phyloP scores from a whole-genome alignment of 1,140 invertebrate genomes.

The Apis cerana region DNA sequence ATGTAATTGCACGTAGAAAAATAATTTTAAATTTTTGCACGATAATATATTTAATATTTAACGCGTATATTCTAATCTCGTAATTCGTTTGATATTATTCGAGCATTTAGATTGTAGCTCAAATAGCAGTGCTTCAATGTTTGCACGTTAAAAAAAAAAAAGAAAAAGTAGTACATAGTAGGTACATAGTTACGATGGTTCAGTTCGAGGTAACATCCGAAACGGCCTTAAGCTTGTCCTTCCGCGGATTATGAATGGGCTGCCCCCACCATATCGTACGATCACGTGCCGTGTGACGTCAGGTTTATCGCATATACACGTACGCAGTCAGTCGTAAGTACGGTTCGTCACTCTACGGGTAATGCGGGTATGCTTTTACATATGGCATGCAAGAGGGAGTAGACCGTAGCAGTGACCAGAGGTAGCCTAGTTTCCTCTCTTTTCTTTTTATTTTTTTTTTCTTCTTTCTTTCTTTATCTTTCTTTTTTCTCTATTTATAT shows the following conservation, averaged over 20 bases:
- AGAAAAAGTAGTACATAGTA: background rate
- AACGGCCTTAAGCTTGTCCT: constrained; percentile 78
- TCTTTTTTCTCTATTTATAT: background rate
- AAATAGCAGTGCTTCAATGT: background rate
- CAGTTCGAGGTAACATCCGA: constrained; percentile 64
- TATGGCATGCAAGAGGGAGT: constrained; percentile 36
- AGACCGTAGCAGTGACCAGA: background rate
- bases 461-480: background rate
- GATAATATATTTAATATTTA: too few relatives aligned
- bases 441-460: background rate
- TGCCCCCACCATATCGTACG: constrained; percentile 56
- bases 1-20: too few relatives aligned
- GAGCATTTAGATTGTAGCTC: background rate
- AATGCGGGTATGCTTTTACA: constrained; percentile 43
- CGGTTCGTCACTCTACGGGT: constrained; percentile 21
- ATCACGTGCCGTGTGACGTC: constrained; percentile 74
- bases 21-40: too few relatives aligned
- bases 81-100: background rate
- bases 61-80: too few relatives aligned
- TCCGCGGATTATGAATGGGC: constrained; percentile 78
- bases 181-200: constrained; percentile 46
- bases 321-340: constrained; percentile 54
- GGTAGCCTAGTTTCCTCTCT: background rate
- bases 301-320: constrained; percentile 57
- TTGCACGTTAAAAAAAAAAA: background rate